Percentiles rank a stretch among this genome's conserved stretches.
Conservation (phyloP, 2,797 vertebrate genomes). For the Eurystomus glaucurus region DNA sequence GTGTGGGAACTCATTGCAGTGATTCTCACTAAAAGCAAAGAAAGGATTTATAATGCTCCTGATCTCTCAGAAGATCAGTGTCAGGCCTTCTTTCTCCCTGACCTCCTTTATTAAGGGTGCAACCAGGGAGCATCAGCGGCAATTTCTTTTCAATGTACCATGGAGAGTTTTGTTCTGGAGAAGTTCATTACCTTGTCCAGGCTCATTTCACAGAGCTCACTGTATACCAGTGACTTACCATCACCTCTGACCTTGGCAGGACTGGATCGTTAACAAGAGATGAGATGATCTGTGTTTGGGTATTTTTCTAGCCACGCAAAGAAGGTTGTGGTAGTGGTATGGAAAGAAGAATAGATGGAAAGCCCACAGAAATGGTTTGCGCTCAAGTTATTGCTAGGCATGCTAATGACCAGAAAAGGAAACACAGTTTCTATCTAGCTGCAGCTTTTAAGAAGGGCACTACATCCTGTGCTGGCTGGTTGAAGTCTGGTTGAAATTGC, state of each 20-base stretch:
- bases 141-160: background rate
- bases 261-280: background rate
- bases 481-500: background rate
- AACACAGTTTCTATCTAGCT: background rate
- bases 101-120: background rate
- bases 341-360: background rate
- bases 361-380: background rate
- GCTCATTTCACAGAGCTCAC: background rate
- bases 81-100: background rate
- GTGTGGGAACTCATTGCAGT: background rate
- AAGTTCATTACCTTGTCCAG: background rate
- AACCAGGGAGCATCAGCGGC: accelerated
- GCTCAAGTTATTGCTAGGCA: background rate
- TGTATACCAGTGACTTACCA: background rate
- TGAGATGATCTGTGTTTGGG: background rate
- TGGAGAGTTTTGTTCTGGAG: background rate
- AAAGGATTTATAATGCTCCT: background rate
- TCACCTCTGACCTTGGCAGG: background rate
- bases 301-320: background rate
- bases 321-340: background rate
- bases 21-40: background rate
- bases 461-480: background rate
- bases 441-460: background rate
- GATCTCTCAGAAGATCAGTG: background rate
- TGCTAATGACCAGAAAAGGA: background rate